Base-by-base conservation (phyloP, 2,113 vertebrate genomes). In the Tragulus kanchil region DNA sequence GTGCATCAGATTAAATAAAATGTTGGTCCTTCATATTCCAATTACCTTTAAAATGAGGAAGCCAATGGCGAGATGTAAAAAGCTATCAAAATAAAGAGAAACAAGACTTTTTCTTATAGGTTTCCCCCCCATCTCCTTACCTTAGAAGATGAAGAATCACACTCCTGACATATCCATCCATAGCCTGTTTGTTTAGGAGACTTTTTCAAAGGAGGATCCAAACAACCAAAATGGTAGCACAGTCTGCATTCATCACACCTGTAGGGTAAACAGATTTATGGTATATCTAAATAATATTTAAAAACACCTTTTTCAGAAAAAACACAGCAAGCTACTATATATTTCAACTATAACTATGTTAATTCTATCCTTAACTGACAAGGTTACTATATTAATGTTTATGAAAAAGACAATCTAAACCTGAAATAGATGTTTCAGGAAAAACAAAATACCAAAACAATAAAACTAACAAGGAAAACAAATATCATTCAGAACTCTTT, bases 171-270 rank as follows among this genome's bases (percentile, higher is more conserved):
- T 98, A 99, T 99, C 99, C 99, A 99, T 87, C 99, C 99, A 93
- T 99, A 99, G 85, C 99, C 99, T 13, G 99, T 99, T 98, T 99
- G 99, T 97, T 99, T 99, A 88, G 99, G 99, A 88, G 99, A 99
- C 97, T 99, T 99, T 99, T 99, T 99, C 98, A 99, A 98, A n/a
- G 99, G 99, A 98, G 99, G 99, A 98, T 99, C 99, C 98, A 99
- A 98, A 96, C 99, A 99, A 78, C 99, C 99, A 78, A 99, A 99
- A 98, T 99, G 99, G 98, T 99, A 99, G 98, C 99, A 99, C 93
- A 99, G 99, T 64, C 97, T 99, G 98, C 99, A 99, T 98, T 99
- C 99, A 96, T 99, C 99, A 98, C 99, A 99, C 98, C 99, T 99
- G 98, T 90, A 98, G 96, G 96, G 98, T 73, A 98, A 98, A 97